Evolutionary conservation across 2,888 invertebrate genomes (phyloP).

Genomic region (Volucella bombylans): DNA sequence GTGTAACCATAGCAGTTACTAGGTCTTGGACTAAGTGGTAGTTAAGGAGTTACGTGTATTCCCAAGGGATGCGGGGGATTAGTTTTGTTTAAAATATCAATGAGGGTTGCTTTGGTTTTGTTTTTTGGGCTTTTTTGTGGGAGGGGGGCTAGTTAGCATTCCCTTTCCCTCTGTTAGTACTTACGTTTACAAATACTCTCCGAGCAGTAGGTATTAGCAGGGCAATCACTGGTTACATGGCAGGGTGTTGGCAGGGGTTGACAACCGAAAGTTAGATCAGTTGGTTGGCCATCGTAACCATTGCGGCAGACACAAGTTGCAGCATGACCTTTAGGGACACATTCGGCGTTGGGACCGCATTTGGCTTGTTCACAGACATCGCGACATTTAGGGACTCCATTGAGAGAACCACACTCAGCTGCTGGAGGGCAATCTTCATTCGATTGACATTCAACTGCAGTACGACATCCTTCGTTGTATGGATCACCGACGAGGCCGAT

Average conservation of each 20-base stretch:
- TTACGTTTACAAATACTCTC: conserved; percentile 91
- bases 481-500: conserved; percentile 92
- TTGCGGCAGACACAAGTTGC: conserved; percentile 90
- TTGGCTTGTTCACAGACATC: conserved; percentile 90
- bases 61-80: conserved; percentile 63
- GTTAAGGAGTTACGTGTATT: conserved; percentile 70
- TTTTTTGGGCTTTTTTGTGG: conserved; percentile 28
- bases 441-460: conserved; percentile 90
- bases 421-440: conserved; percentile 91
- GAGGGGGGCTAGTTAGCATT: conserved; percentile 12
- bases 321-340: conserved; percentile 88
- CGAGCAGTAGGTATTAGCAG: conserved; percentile 91
- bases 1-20: conserved; percentile 25
- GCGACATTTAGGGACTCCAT: conserved; percentile 90
- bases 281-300: conserved; percentile 91
- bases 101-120: neutral
- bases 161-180: conserved; percentile 78
- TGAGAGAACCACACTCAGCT: conserved; percentile 89
- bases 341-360: conserved; percentile 93
- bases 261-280: conserved; percentile 88
- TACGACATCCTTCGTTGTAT: conserved; percentile 90
- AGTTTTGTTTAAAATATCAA: conserved; percentile 22
- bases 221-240: conserved; percentile 88
- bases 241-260: conserved; percentile 89
- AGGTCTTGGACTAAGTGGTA: conserved; percentile 59